These are phyloP conservation scores for Scarus forsteni DNA, from an alignment of 2,797 vertebrate species.

Conservation along the genomic window DNA sequence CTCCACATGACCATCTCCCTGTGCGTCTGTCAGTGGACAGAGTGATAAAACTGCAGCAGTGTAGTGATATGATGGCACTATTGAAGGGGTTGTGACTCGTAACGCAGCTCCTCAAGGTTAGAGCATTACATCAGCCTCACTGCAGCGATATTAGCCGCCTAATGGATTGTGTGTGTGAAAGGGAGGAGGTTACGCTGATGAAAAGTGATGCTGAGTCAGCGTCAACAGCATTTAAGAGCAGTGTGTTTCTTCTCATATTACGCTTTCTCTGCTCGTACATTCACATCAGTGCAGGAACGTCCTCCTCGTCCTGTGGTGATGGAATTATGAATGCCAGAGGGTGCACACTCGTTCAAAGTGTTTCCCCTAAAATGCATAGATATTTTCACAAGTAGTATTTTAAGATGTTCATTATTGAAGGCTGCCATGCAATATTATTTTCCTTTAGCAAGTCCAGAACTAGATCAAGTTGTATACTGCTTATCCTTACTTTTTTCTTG, in stretches of 20 bases:
- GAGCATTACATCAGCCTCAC: conserved; percentile 51
- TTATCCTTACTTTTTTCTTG: no score
- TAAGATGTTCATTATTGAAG: no score
- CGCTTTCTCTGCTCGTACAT: background rate
- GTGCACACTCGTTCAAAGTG: no score
- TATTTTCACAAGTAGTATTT: no score
- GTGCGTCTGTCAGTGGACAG: conserved; percentile 4
- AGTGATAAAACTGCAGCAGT: conserved; percentile 12
- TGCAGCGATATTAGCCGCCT: conserved; percentile 41
- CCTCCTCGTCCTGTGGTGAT: background rate
- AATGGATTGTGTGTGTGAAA: conserved; percentile 45
- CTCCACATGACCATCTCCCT: conserved; percentile 2
- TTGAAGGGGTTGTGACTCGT: conserved; percentile 19
- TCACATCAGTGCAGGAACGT: background rate
- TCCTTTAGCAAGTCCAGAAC: no score
- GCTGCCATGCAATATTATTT: no score
- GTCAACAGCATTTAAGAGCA: conserved; percentile 19
- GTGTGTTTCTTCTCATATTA: conserved; percentile 19
- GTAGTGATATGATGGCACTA: conserved; percentile 8
- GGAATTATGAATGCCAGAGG: background rate
- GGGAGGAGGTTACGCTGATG: conserved; percentile 13
- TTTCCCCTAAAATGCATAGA: no score
- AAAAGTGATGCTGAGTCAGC: conserved; percentile 57
- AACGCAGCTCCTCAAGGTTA: conserved; percentile 50
- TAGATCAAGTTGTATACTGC: no score